Evolutionary conservation across 2,113 vertebrate genomes (phyloP).

Genomic region (Xiphophorus maculatus): DNA sequence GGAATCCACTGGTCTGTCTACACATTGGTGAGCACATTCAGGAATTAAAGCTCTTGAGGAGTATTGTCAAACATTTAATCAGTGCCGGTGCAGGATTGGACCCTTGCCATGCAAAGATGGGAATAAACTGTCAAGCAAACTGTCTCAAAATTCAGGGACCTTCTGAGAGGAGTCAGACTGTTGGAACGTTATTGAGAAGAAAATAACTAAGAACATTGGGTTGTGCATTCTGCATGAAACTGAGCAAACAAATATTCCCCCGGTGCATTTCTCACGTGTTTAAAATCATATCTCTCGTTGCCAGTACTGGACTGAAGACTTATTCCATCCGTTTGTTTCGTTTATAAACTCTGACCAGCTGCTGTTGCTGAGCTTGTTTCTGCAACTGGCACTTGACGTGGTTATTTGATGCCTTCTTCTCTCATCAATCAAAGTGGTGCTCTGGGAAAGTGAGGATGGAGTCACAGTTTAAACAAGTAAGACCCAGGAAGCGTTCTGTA

Average conservation of each 20-base stretch:
- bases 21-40: constrained; percentile 13
- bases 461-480: constrained; percentile 40
- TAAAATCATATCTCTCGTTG: constrained; percentile 18
- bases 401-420: constrained; percentile 63
- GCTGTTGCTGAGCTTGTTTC: constrained; percentile 31
- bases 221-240: constrained; percentile 31
- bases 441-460: constrained; percentile 39
- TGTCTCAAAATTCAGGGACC: constrained; percentile 50
- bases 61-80: constrained; percentile 16
- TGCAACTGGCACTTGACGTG: constrained; percentile 59
- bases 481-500: constrained; percentile 63
- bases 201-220: constrained; percentile 24
- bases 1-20: constrained; percentile 25
- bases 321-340: constrained; percentile 17
- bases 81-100: constrained; percentile 2
- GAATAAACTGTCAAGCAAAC: constrained; percentile 9
- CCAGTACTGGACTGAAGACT: constrained; percentile 26
- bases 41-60: constrained; percentile 16
- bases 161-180: constrained; percentile 5
- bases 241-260: constrained; percentile 12
- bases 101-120: not conserved
- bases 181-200: not conserved
- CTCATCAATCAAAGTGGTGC: constrained; percentile 70
- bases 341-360: constrained; percentile 9
- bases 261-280: not conserved